phyloP scores from a whole-genome alignment of 2,113 vertebrate genomes.

The Sylvietta virens region DNA sequence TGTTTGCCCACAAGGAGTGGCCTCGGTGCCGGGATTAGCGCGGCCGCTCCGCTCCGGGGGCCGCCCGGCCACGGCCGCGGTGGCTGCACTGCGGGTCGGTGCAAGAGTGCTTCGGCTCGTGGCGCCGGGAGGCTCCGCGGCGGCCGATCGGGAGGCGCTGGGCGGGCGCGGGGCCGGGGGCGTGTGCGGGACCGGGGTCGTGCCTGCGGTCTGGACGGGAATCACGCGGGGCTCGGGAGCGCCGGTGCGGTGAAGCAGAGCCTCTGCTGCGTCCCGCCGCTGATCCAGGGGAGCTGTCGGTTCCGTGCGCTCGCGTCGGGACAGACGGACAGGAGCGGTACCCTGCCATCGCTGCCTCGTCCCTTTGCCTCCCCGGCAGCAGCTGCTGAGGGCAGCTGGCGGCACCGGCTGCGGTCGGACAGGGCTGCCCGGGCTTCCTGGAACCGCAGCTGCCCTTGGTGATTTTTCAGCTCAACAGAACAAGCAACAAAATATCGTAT shows the following conservation, averaged over 20 bases:
- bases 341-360: neutral
- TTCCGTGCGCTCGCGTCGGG: neutral
- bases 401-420: neutral
- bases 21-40: neutral
- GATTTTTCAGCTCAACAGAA: neutral
- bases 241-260: fast-evolving
- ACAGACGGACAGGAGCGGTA: fast-evolving
- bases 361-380: neutral
- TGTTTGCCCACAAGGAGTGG: neutral
- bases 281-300: neutral
- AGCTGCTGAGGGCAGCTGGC: neutral
- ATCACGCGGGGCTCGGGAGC: neutral
- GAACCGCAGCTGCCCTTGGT: neutral
- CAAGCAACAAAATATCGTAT: neutral
- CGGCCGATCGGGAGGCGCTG: neutral
- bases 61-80: neutral
- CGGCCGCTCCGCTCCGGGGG: neutral
- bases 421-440: neutral
- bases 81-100: neutral
- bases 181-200: neutral
- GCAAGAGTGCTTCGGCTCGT: neutral
- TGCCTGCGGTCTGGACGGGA: neutral
- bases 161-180: neutral
- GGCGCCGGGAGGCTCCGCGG: neutral
- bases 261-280: neutral